Conservation (phyloP, 2,113 vertebrate species). For the Erythrocercus mccallii region DNA sequence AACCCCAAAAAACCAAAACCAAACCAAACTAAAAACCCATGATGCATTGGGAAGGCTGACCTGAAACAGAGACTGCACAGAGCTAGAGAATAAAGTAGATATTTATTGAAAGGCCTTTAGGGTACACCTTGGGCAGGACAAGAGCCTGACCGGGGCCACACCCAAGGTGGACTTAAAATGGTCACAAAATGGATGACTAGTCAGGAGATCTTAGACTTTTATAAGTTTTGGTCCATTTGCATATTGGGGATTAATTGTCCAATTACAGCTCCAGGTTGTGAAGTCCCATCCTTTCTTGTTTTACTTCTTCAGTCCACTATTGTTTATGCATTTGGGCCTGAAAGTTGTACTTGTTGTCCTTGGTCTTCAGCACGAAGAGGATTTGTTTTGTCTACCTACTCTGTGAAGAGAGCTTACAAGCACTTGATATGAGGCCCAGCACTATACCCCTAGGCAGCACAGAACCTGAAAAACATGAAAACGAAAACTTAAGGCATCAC, state of each 20-base stretch:
- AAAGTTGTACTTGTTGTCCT: not conserved
- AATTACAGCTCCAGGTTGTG: not conserved
- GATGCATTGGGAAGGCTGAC: not conserved
- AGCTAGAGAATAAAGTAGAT: not conserved
- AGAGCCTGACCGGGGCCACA: not conserved
- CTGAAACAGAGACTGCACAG: not conserved
- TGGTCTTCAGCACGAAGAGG: not conserved
- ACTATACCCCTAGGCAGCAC: not conserved
- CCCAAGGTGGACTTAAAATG: not conserved
- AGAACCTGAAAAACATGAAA: not conserved
- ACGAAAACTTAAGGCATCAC: not conserved
- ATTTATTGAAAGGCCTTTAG: not conserved
- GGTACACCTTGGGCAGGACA: not conserved
- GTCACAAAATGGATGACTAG: not conserved
- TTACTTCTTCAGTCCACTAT: not conserved
- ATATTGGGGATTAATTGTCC: not conserved
- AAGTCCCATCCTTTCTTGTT: not conserved
- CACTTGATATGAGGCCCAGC: not conserved
- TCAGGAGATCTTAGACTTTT: not conserved
- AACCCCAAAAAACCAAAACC: not conserved
- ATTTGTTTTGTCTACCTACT: not conserved
- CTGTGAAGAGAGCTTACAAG: not conserved
- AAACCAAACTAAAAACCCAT: not conserved
- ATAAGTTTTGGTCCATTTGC: not conserved
- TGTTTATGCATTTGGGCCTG: not conserved